Evolutionary conservation across 2,888 invertebrate genomes (phyloP).

Genomic region (Tenthredo distinguenda): DNA sequence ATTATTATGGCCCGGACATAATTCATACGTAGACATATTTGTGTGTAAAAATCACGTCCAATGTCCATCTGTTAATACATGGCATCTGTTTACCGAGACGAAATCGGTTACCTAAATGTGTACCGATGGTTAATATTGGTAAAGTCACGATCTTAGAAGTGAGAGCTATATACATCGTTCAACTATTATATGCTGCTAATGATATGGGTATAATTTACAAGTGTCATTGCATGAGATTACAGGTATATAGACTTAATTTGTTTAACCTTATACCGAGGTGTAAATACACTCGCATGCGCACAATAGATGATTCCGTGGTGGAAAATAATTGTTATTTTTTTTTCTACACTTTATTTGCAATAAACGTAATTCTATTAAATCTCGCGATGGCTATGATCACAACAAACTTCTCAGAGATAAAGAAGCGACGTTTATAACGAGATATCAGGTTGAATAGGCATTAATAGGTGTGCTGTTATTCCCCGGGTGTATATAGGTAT

Average conservation of each 20-base stretch:
- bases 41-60: neutral
- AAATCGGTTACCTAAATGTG: neutral
- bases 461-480: neutral
- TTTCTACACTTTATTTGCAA: neutral
- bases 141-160: neutral
- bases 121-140: constrained; percentile 16
- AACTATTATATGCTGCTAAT: neutral
- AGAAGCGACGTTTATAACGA: neutral
- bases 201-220: constrained; percentile 4
- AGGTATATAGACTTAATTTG: neutral
- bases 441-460: neutral
- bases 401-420: neutral
- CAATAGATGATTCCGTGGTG: neutral
- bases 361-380: neutral
- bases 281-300: neutral
- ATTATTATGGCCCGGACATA: neutral
- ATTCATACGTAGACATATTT: neutral
- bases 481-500: neutral
- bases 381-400: neutral
- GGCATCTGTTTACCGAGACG: neutral
- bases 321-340: neutral
- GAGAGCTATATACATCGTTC: neutral
- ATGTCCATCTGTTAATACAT: neutral
- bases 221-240: neutral
- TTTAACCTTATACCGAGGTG: neutral